Conservation (phyloP, 2,888 invertebrate species). For the Acrocera orbiculus region DNA sequence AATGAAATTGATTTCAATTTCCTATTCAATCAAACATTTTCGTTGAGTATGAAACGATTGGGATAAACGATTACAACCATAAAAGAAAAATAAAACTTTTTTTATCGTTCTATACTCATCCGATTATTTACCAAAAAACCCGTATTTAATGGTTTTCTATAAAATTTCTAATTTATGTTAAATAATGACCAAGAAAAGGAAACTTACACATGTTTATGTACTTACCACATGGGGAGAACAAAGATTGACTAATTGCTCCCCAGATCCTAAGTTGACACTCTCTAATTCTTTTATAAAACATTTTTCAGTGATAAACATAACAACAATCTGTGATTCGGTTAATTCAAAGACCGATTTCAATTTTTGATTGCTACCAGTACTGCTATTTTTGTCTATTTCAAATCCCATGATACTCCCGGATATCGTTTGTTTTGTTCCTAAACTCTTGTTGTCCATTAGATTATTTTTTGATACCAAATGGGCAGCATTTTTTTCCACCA, state of each 20-base stretch:
- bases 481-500: constrained; percentile 4
- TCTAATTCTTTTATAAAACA: constrained; percentile 23
- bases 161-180: too few species aligned
- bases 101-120: too few species aligned
- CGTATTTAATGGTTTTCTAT: neutral
- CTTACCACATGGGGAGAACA: constrained; percentile 28
- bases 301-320: constrained; percentile 28
- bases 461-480: constrained; percentile 6
- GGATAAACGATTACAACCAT: too few species aligned
- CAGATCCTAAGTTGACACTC: constrained; percentile 18
- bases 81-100: too few species aligned
- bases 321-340: constrained; percentile 20
- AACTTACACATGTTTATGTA: too few species aligned
- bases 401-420: constrained; percentile 3
- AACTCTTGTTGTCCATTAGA: constrained; percentile 1
- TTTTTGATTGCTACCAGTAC: constrained; percentile 3
- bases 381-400: neutral
- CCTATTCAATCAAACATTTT: too few species aligned
- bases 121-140: too few species aligned
- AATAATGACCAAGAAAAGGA: too few species aligned
- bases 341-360: too few species aligned
- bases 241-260: constrained; percentile 27
- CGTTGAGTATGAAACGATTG: too few species aligned
- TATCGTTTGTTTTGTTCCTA: neutral
- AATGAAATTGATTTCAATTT: too few species aligned